Evolutionary conservation across 2,113 vertebrate genomes (phyloP).

Genomic region (Brienomyrus brachyistius): DNA sequence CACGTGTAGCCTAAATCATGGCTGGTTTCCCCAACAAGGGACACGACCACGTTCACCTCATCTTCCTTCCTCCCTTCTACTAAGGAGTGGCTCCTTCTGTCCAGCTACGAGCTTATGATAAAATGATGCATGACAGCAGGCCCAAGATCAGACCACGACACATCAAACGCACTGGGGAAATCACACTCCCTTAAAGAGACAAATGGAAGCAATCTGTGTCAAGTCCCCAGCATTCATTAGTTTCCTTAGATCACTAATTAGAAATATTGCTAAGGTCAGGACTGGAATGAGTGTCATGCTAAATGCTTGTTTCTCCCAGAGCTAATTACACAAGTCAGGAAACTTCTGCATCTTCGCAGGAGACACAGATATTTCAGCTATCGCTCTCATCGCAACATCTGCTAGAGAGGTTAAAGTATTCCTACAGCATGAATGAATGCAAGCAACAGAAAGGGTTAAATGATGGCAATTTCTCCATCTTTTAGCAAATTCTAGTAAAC

Average conservation of each 20-base stretch:
- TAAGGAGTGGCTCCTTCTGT: not conserved
- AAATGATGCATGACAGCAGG: not conserved
- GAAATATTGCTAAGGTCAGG: constrained; percentile 23
- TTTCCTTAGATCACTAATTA: constrained; percentile 11
- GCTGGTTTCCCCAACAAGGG: not conserved
- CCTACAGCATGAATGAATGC: not conserved
- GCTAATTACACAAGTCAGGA: constrained; percentile 2
- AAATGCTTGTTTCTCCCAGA: not conserved
- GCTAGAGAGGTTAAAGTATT: not conserved
- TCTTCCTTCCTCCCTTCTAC: not conserved
- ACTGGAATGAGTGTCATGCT: not conserved
- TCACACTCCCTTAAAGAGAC: constrained; percentile 1
- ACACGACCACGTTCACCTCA: not conserved
- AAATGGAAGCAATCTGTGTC: constrained; percentile 22
- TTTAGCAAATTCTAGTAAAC: not conserved
- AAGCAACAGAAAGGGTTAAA: not conserved
- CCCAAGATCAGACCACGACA: not conserved
- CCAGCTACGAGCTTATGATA: not conserved
- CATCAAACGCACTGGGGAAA: constrained; percentile 11
- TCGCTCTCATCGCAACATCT: not conserved
- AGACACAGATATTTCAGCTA: not conserved
- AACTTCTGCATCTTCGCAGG: not conserved
- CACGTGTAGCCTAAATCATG: not conserved
- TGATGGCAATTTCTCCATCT: not conserved
- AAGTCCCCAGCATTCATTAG: not conserved